Base-by-base conservation (phyloP, 2,888 invertebrate species). In the Microdon myrmicae region DNA sequence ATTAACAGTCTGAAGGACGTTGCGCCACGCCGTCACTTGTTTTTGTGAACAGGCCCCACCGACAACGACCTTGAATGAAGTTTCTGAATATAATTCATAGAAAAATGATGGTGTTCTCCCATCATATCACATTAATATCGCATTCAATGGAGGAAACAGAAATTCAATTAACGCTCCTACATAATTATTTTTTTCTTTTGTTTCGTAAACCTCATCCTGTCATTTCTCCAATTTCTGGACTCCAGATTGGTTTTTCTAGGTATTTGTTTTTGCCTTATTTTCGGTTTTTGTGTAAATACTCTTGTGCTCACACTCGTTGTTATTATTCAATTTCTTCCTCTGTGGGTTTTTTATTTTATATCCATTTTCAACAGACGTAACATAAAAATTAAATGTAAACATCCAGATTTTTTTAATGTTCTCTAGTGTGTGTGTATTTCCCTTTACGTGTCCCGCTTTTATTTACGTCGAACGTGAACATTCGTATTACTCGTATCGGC, bases 381-480 rank as follows among this genome's bases (percentile, higher is more conserved):
- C 56, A 61, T 61, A 61, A 61, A 53, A 61, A 61, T 61, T 61
- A 56, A 61, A 61, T 61, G 61, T 56, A 61, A 61, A 61, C 56
- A 61, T 23, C 19, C 26, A 49, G 49, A 39, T 32, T 41, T 35
- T 14, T 4, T 43, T 43, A n/a, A n/a, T n/a, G n/a, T n/a, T n/a
- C n/a, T n/a, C n/a, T n/a, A n/a, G n/a, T n/a, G n/a, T n/a, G n/a
- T n/a, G n/a, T n/a, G n/a, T n/a, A n/a, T n/a, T n/a, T n/a, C n/a
- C n/a, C n/a, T n/a, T n/a, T n/a, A n/a, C n/a, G 22, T 32, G 19
- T 19, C 25, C 6, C 6, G n/a, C 8, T 14, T 3, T n/a, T 35
- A n/a, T 13, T 34, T 9, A n/a, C 39, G 35, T 31, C 19, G 28
- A 39, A 28, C 45, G 10, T 38, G 38, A 44, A 23, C 31, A 31